Base-by-base conservation (phyloP, 2,888 invertebrate species). In the Spicauda simplicius region DNA sequence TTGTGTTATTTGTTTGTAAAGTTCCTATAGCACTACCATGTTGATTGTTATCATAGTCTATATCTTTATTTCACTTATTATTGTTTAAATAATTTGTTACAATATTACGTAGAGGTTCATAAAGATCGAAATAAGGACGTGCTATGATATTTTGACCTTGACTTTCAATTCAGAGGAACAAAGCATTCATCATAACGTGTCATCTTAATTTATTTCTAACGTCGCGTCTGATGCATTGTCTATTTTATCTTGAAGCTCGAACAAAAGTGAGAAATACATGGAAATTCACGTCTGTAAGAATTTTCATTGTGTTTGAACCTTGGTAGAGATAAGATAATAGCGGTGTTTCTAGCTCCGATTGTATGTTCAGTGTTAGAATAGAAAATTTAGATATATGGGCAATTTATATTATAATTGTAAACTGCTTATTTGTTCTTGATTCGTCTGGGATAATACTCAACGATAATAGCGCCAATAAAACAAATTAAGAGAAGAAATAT, bases 231-330 rank as follows among this genome's bases (percentile, higher is more conserved):
- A n/a, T 56, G 55, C 41, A 67, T 68, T 70, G 67, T 69, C 68
- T 63, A 69, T 69, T 71, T 72, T 71, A 59, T 69, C 66, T 68
- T 14, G 33, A 62, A 70, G 65, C 69, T 71, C 67, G 65, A 64
- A 71, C 66, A 69, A 68, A 69, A 74, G 69, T 80, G 77, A 78
- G 73, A 77, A 81, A 80, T 80, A 73, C 73, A 68, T 75, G 71
- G 69, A 80, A 80, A 80, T 77, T 77, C 69, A 73, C 80, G 74
- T 76, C 69, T 75, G 55, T 16, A 76, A 80, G 76, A 82, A 77
- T 83, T 82, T 81, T 80, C 80, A 84, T 86, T 88, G 87, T 86
- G 77, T 82, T 73, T 72, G 70, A 83, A 78, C 80, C 84, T 85
- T 84, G 76, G 66, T 58, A 50, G 68, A 77, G 90, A 88, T 88